Conservation (phyloP, 2,888 invertebrate genomes). For the Carabus problematicus region DNA sequence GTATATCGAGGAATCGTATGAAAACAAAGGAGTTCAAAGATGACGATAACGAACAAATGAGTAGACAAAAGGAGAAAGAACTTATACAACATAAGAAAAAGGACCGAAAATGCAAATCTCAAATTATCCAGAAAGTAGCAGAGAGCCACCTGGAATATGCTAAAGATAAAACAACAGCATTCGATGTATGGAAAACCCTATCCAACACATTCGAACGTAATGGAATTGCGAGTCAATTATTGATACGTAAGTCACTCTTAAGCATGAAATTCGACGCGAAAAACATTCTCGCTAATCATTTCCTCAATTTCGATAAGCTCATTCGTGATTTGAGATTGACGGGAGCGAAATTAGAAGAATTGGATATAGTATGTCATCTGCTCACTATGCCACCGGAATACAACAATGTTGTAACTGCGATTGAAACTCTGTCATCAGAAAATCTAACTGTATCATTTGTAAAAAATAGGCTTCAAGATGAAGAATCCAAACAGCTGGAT, state of each 20-base stretch:
- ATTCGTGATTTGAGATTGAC: slow-evolving; percentile 46
- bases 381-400: slow-evolving; percentile 40
- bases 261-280: slow-evolving; percentile 37
- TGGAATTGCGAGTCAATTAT: slow-evolving; percentile 47
- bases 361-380: slow-evolving; percentile 47
- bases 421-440: slow-evolving; percentile 43
- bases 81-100: slow-evolving; percentile 3
- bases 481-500: slow-evolving; percentile 18
- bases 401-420: slow-evolving; percentile 47
- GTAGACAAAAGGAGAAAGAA: neutral
- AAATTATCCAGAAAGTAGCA: slow-evolving; percentile 47
- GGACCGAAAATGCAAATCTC: slow-evolving; percentile 47
- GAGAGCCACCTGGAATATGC: slow-evolving; percentile 50
- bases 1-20: slow-evolving; percentile 37
- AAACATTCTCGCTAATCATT: too few species aligned
- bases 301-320: too few species aligned
- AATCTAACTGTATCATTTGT: slow-evolving; percentile 45
- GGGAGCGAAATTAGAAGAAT: slow-evolving; percentile 45
- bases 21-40: neutral
- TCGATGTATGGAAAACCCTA: slow-evolving; percentile 46
- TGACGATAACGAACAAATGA: neutral
- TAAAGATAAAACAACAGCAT: slow-evolving; percentile 48
- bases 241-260: slow-evolving; percentile 45
- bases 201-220: slow-evolving; percentile 46
- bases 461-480: slow-evolving; percentile 47